A percentile compares a stretch with the other conserved stretches of the same genome.
Evolutionary conservation across 2,113 vertebrate genomes (phyloP).

Genomic region (Perca flavescens): DNA sequence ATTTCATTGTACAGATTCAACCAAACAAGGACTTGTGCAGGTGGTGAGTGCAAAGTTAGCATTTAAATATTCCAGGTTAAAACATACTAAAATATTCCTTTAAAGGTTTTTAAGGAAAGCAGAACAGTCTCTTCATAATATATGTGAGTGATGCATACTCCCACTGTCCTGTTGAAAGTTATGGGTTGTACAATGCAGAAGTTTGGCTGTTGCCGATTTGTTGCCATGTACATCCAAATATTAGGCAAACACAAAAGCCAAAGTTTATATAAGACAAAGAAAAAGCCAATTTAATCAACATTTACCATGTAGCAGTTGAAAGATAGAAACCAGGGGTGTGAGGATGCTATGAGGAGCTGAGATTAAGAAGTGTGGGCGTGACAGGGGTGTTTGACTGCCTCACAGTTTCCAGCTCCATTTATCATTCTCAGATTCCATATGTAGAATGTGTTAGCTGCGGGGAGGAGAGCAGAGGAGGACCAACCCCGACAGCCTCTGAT

Average conservation of each 20-base stretch:
- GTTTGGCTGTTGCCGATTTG: conserved; percentile 4
- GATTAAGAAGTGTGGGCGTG: conserved; percentile 54
- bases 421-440: conserved; percentile 64
- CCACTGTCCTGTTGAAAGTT: background rate
- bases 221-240: conserved; percentile 45
- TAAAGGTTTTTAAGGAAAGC: background rate
- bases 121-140: background rate
- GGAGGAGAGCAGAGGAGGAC: conserved; percentile 36
- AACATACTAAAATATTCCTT: background rate
- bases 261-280: conserved; percentile 32
- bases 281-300: conserved; percentile 3
- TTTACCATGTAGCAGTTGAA: conserved; percentile 26
- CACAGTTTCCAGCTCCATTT: conserved; percentile 57
- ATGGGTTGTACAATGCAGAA: background rate
- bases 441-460: conserved; percentile 45
- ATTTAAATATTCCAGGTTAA: background rate
- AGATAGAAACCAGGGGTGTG: conserved; percentile 34
- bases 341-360: conserved; percentile 42
- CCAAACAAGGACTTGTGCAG: background rate
- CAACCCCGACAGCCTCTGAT: conserved; percentile 47
- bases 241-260: conserved; percentile 26
- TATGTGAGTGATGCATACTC: background rate
- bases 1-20: no score
- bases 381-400: conserved; percentile 36
- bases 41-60: background rate